Percentiles rank a stretch among this genome's conserved stretches.
Conservation (phyloP, 2,113 vertebrate genomes). For the Mus musculus region DNA sequence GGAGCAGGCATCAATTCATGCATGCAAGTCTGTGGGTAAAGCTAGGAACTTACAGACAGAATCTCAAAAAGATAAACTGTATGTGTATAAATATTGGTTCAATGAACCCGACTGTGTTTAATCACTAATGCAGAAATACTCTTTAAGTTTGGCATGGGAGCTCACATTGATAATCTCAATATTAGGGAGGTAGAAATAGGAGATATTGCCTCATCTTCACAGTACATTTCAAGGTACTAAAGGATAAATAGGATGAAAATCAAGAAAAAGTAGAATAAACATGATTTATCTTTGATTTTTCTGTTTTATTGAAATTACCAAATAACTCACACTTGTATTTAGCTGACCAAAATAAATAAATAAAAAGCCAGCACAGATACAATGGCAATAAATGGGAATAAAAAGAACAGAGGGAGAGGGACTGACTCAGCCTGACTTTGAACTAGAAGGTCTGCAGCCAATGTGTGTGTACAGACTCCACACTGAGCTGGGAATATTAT, state of each 20-base stretch:
- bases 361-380: neutral
- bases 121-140: conserved; percentile 14
- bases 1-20: neutral
- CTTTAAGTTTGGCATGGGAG: neutral
- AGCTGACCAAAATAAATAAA: neutral
- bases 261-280: neutral
- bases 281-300: neutral
- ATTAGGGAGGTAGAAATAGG: neutral
- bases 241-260: neutral
- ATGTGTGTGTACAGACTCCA: neutral
- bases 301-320: neutral
- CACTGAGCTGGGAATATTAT: neutral
- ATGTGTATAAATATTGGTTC: neutral
- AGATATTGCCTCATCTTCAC: neutral
- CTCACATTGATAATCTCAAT: neutral
- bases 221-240: neutral
- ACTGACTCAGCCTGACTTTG: neutral
- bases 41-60: neutral
- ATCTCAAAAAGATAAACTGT: neutral
- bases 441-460: neutral
- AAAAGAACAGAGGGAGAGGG: neutral
- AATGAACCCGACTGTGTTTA: neutral
- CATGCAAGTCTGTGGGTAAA: neutral
- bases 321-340: neutral
- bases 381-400: no score